phyloP scores from a whole-genome alignment of 2,888 invertebrate genomes.

The Ornithoptera priamus region DNA sequence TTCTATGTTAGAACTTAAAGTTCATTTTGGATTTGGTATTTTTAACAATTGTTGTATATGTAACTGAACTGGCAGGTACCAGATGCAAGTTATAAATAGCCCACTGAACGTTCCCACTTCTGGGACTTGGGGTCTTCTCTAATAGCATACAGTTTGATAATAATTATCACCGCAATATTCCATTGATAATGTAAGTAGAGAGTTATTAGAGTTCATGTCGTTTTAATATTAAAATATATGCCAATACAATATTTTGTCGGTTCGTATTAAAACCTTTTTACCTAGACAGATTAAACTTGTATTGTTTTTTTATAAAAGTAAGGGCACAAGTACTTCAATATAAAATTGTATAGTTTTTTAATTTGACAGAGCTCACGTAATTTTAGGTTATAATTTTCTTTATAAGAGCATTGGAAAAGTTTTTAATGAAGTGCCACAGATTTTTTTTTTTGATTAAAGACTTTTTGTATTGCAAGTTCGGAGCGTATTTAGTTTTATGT shows the following conservation, averaged over 20 bases:
- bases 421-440: conserved; percentile 38
- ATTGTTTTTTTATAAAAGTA: conserved; percentile 17
- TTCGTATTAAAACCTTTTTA: not conserved
- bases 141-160: not conserved
- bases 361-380: conserved; percentile 37
- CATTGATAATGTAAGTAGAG: conserved; percentile 15
- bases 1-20: not conserved
- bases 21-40: not conserved
- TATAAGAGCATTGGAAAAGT: conserved; percentile 22
- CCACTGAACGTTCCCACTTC: no score
- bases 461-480: conserved; percentile 36
- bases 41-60: no score
- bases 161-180: not conserved
- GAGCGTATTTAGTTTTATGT: conserved; percentile 42
- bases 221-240: not conserved
- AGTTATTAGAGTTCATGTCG: not conserved
- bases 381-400: conserved; percentile 31
- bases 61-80: conserved; percentile 24
- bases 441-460: conserved; percentile 40
- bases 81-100: not conserved
- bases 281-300: not conserved
- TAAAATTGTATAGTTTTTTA: conserved; percentile 36
- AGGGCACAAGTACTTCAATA: conserved; percentile 68
- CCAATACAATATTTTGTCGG: not conserved
- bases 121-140: no score